Evolutionary conservation across 2,888 invertebrate genomes (phyloP), one percentile per base, ranked within the genome.

Genomic region (Oligia strigilis): DNA sequence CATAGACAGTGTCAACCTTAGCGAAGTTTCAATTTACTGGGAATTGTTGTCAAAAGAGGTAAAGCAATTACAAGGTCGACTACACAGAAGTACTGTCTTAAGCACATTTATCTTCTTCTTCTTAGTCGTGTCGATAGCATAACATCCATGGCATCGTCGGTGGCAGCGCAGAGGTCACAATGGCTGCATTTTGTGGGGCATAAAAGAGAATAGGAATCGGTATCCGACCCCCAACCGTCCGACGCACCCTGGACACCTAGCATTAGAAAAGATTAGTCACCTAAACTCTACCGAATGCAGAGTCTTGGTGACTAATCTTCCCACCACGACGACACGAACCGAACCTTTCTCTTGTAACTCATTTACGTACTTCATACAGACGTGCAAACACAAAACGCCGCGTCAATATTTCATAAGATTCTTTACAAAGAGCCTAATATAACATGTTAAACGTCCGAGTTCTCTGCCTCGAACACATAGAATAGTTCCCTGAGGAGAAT

Each of bases 401-500:
- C 80, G n/a, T 73, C 67, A 70, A 74, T 78, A 75, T 79, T 75
- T 69, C 55, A 75, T 58, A 65, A 79, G 55, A 73, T 64, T 71
- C 65, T 84, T 40, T 11, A 49, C 65, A 83, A 46, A 78, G 52
- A 77, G 72, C 72, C 67, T 72, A 70, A 83, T 85, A 84, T 62
- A 71, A 71, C 55, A 87, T 69, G 81, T 80, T 72, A 77, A 69
- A 74, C 81, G 75, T 75, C 67, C 81, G n/a, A 81, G 72, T 66
- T 81, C 55, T 81, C 75, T 81, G 81, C 77, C 29, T 66, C 65
- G 23, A 67, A 81, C 87, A 85, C 81, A 86, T 86, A 87, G 78
- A 85, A 86, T 87, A 82, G 85, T 85, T 77, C 88, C 77, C 75
- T 4, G 46, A 64, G 80, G 87, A 79, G 64, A 75, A 74, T 80